Evolutionary conservation across 2,113 vertebrate species (phyloP), one percentile per base, ranked within the genome.

Genomic region (Egretta garzetta): DNA sequence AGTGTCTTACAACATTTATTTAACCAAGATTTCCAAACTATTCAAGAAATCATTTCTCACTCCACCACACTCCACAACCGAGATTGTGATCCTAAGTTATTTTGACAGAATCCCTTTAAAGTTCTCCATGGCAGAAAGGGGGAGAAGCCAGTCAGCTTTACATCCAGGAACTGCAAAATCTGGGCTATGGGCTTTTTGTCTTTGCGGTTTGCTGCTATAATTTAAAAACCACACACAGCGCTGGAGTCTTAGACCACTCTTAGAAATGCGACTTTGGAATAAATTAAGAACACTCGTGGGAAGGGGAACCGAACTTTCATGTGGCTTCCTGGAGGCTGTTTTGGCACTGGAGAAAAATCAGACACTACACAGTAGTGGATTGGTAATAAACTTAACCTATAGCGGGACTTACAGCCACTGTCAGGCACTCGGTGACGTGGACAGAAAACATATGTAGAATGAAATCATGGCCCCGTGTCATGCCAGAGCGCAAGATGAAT

Each of bases 141-240:
- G 82, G 80, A 71, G 88, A 94, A 93, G 91, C 70, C 91, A 75
- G 84, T 55, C 82, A 84, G 82, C 93, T 95, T 97, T 88, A 82
- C 62, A 87, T 52, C 24, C 90, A 96, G 94, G 86, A 98, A 97
- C 63, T 95, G 93, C 63, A 96, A 70, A 72, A 80, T 67, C 85
- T 72, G 88, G 70, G 94, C 92, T 92, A 26, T 27, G 70, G 89
- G 81, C 71, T 93, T 95, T 95, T 75, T 88, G 88, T 79, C 91
- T 96, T 94, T 96, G 96, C 28, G 95, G 94, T 96, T 97, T 95
- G 87, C 93, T 94, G 96, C 86, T 95, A 3, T 97, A 97, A 98
- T 98, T 98, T 96, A 90, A 94, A 98, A 98, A 95, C 95, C 97
- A 96, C 97, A 96, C 95, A 93, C 82, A 59, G 85, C 0, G 86